A percentile compares a stretch with the other conserved stretches of the same genome.
Evolutionary conservation across 2,113 vertebrate genomes (phyloP).

Genomic region (Nibea coibor): DNA sequence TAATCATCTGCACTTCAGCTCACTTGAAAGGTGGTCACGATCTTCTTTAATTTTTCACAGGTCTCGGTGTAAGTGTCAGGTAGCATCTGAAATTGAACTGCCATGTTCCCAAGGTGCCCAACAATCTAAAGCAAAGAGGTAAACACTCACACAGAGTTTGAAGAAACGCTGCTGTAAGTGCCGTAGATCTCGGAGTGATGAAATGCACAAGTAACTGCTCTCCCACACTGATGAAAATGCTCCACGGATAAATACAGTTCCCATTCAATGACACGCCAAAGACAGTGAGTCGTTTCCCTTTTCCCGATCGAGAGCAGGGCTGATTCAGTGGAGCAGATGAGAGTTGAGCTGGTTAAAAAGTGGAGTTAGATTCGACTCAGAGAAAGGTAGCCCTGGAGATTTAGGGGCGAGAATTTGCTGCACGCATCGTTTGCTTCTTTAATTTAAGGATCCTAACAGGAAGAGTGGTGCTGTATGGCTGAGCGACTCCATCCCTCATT

Average conservation of each 20-base stretch:
- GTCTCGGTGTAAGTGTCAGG: not conserved
- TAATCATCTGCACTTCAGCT: conserved; percentile 35
- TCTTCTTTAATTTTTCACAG: not conserved
- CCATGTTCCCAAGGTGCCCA: conserved; percentile 17
- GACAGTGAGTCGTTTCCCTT: conserved; percentile 58
- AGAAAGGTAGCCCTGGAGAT: conserved; percentile 80
- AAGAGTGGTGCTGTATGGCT: conserved; percentile 80
- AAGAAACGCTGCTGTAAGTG: conserved; percentile 10
- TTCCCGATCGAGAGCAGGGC: conserved; percentile 26
- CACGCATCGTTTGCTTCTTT: conserved; percentile 86
- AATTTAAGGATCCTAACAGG: conserved; percentile 85
- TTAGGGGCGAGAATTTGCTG: conserved; percentile 78
- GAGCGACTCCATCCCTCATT: conserved; percentile 83
- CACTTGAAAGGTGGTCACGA: conserved; percentile 14
- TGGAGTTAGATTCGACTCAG: conserved; percentile 75
- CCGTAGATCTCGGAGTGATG: conserved; percentile 45
- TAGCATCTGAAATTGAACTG: conserved; percentile 27
- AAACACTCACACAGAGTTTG: conserved; percentile 46
- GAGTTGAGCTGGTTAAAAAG: conserved; percentile 64
- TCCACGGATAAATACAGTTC: conserved; percentile 62
- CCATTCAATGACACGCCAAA: conserved; percentile 48
- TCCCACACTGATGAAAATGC: conserved; percentile 41
- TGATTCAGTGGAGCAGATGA: conserved; percentile 76
- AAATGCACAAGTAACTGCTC: conserved; percentile 55
- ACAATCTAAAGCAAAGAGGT: conserved; percentile 13